Conservation (phyloP, 2,113 vertebrate species). For the Conger conger region DNA sequence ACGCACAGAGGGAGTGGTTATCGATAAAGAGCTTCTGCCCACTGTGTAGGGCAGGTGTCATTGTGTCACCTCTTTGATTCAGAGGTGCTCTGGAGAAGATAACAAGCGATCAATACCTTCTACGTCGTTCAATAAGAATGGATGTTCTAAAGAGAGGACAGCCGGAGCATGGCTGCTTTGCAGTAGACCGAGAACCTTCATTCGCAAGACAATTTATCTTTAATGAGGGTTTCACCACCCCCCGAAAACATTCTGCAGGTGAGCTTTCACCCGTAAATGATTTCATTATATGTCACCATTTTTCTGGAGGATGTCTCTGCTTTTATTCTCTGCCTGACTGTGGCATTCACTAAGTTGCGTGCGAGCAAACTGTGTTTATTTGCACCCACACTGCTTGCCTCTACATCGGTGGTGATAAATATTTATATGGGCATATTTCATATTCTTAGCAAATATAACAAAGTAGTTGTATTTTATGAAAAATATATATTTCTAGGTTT, state of each 20-base stretch:
- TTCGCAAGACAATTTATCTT: not conserved
- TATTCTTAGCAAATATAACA: not conserved
- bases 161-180: not conserved
- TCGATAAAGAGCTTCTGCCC: not conserved
- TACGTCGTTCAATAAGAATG: not conserved
- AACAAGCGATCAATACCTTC: not conserved
- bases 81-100: not conserved
- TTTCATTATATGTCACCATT: not conserved
- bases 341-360: not conserved
- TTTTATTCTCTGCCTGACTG: not conserved
- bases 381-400: not conserved
- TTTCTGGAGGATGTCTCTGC: not conserved
- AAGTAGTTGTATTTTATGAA: not conserved
- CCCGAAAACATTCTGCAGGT: not conserved
- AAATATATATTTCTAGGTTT: too few species aligned
- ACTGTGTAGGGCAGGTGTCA: not conserved
- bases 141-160: not conserved
- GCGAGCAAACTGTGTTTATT: not conserved
- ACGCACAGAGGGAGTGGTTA: not conserved
- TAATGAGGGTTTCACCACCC: not conserved
- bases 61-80: not conserved
- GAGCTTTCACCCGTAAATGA: not conserved
- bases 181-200: not conserved
- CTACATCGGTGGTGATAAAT: not conserved
- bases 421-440: not conserved